These are phyloP conservation scores for Marronus borbonicus DNA, from an alignment of 2,888 invertebrate genomes.

Conservation along the genomic window DNA sequence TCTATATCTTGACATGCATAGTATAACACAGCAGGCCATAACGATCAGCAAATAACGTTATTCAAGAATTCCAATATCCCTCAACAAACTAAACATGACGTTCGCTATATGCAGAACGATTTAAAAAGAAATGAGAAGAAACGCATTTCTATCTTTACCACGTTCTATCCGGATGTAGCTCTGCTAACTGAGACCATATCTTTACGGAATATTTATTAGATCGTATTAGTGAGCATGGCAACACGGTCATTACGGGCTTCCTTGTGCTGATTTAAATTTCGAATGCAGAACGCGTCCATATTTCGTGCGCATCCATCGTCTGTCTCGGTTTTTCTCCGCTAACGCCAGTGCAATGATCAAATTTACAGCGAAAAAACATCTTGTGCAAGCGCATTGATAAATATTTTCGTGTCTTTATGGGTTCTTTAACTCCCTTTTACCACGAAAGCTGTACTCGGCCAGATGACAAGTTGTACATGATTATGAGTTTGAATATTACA, in stretches of 20 bases:
- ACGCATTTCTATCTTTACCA: no score
- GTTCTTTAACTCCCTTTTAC: constrained; percentile 4
- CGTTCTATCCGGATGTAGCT: neutral
- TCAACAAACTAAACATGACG: no score
- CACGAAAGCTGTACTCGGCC: neutral
- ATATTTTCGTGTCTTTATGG: constrained; percentile 23
- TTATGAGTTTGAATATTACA: neutral
- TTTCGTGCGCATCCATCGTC: constrained; percentile 20
- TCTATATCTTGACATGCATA: no score
- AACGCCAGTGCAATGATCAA: constrained; percentile 12
- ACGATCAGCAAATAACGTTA: neutral
- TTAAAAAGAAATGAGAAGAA: no score
- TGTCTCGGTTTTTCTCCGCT: neutral
- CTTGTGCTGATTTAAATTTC: constrained; percentile 28
- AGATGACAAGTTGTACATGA: neutral
- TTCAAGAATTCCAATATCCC: no score
- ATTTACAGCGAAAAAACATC: constrained; percentile 19
- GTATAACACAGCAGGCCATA: neutral
- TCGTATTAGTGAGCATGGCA: constrained; percentile 12
- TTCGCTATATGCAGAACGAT: no score
- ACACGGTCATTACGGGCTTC: constrained; percentile 25
- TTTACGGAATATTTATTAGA: constrained; percentile 37
- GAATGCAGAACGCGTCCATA: constrained; percentile 21
- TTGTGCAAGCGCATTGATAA: neutral
- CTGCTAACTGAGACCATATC: constrained; percentile 20